Percentiles rank a stretch among this genome's conserved stretches.
phyloP scores from a whole-genome alignment of 2,888 invertebrate species.

The Frankliniella fusca region DNA sequence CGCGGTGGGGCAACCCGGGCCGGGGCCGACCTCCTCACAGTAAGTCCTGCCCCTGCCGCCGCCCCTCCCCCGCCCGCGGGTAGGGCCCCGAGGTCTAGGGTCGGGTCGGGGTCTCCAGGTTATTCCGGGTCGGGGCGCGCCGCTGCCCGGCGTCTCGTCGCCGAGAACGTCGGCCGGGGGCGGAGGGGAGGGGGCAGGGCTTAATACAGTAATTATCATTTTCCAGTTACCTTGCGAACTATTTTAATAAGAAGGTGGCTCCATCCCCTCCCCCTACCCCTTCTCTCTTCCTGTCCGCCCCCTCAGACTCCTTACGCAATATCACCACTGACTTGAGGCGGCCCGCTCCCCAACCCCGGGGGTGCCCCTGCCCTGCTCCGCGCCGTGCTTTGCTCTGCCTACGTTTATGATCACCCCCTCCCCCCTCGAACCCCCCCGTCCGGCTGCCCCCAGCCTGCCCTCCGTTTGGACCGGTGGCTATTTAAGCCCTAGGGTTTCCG shows the following conservation, averaged over 20 bases:
- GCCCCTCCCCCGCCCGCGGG: too few relatives aligned
- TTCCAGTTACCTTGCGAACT: slow-evolving; percentile 20
- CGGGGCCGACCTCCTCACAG: too few relatives aligned
- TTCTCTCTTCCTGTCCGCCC: not conserved
- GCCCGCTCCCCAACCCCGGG: not conserved
- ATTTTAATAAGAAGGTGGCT: not conserved
- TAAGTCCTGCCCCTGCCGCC: too few relatives aligned
- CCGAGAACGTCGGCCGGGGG: too few relatives aligned
- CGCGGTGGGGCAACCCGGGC: too few relatives aligned
- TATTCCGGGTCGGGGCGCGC: too few relatives aligned
- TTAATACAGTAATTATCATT: slow-evolving; percentile 19
- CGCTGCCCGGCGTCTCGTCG: too few relatives aligned
- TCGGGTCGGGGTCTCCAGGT: not conserved
- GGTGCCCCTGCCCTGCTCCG: not conserved
- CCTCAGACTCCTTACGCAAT: too few relatives aligned
- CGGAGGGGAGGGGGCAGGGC: not conserved
- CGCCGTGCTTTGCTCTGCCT: not conserved
- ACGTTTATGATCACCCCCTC: not conserved
- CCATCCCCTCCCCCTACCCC: not conserved
- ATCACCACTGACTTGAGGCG: too few relatives aligned
- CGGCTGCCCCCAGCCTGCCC: not conserved
- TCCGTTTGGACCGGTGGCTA: not conserved
- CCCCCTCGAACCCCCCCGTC: not conserved
- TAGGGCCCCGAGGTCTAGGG: not conserved
- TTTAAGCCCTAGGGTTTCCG: slow-evolving; percentile 3